These are phyloP conservation scores for Protonemura montana DNA, from an alignment of 2,888 invertebrate species.

Conservation along the genomic window DNA sequence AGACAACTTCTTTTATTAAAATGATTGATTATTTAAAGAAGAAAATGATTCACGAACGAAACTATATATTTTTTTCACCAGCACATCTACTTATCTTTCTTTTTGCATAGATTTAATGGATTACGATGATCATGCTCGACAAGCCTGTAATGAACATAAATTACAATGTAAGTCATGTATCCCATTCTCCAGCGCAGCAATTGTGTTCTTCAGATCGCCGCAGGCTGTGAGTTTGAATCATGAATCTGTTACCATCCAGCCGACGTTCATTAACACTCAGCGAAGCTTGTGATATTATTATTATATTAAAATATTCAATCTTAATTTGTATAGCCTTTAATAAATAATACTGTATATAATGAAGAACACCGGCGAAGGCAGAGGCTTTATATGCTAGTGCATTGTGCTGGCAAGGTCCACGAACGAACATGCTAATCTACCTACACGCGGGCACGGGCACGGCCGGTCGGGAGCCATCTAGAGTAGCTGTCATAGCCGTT, in stretches of 20 bases:
- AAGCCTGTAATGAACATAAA: neutral
- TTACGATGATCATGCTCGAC: constrained; percentile 2
- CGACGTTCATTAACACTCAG: constrained; percentile 26
- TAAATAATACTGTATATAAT: constrained; percentile 37
- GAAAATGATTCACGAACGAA: constrained; percentile 12
- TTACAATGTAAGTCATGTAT: neutral
- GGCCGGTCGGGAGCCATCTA: constrained; percentile 32
- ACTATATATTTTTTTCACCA: neutral
- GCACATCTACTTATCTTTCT: neutral
- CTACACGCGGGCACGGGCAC: neutral
- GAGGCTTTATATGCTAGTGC: neutral
- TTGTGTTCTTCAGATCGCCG: neutral
- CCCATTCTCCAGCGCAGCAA: neutral
- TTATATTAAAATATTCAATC: constrained; percentile 22
- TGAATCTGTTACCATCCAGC: neutral
- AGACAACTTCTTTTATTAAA: constrained; percentile 12
- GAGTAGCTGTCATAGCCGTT: constrained; percentile 38
- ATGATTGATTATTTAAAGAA: neutral
- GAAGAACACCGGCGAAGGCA: constrained; percentile 37
- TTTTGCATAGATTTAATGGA: constrained; percentile 18
- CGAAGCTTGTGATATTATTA: constrained; percentile 1
- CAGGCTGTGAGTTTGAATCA: neutral
- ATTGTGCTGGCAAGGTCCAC: neutral
- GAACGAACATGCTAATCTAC: neutral
- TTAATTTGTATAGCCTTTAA: constrained; percentile 37